Base-by-base conservation (phyloP, 2,797 vertebrate species). In the Thaleichthys pacificus region DNA sequence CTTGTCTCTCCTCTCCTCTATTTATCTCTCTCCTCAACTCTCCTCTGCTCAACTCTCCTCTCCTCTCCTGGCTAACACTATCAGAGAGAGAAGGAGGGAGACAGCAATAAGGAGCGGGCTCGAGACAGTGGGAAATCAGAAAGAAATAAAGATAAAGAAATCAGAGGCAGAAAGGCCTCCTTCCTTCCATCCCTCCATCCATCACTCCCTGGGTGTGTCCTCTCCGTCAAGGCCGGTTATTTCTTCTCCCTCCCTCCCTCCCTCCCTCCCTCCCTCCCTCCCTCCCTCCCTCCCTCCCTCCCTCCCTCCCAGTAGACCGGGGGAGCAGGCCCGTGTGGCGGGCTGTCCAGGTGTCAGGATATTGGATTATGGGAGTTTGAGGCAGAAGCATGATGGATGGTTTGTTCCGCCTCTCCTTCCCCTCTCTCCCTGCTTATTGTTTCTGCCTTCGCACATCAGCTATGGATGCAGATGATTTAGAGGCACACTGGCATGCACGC, bases 391-490 rank as follows among this genome's bases (percentile, higher is more conserved):
- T 85, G 83, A 83, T 83, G 72, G 79, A 85, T 81, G 84, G 74
- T 68, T 58, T 51, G 32, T 64, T 61, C 32, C 6, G 32, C 32
- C 32, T 35, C 32, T 35, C 32, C 32, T 7, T 35, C 32, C 32
- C 32, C 32, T 71, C 68, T 68, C 72, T 69, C 69, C 71, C 69
- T 19, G 51, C 70, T 81, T 85, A 81, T 85, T 82, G 77, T 80
- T 75, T 70, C 63, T 72, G 70, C 38, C 69, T 75, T 71, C 68
- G 30, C 61, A 75, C 12, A 21, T 28, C 38, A 19, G 64, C 70
- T 66, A 61, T 12, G 66, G 76, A 79, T 79, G 83, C 77, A 76
- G 71, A 76, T 79, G 68, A 79, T 82, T 84, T 72, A 11, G 38
- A 71, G 69, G 14, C 1, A 11, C 54, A 7, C 32, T 35, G 32